Evolutionary conservation across 2,113 vertebrate genomes (phyloP).

Genomic region (Ardeotis arabs): DNA sequence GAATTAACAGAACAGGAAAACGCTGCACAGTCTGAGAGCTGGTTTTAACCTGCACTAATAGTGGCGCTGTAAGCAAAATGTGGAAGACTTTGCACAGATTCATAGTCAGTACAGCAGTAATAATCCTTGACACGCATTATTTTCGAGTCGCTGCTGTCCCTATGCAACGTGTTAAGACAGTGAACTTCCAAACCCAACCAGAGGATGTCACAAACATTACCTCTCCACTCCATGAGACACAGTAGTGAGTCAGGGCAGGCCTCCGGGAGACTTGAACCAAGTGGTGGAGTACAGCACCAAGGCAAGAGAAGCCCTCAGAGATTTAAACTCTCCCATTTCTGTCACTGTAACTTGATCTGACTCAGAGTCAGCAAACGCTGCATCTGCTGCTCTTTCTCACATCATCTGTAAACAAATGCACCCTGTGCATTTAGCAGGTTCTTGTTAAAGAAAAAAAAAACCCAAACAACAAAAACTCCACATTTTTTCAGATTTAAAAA

Average conservation of each 20-base stretch:
- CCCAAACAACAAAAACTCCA: not conserved
- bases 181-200: constrained; percentile 12
- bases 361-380: not conserved
- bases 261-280: constrained; percentile 10
- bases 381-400: not conserved
- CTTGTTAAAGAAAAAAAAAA: not conserved
- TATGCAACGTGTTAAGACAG: constrained; percentile 13
- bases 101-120: constrained; percentile 42
- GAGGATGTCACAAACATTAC: constrained; percentile 55
- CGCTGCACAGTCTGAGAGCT: constrained; percentile 6
- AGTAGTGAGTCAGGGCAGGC: constrained; percentile 1
- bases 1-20: constrained; percentile 29
- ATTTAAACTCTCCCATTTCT: constrained; percentile 19
- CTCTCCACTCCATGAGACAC: not conserved
- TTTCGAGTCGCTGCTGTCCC: constrained; percentile 50
- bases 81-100: constrained; percentile 47
- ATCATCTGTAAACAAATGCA: not conserved
- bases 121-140: constrained; percentile 43
- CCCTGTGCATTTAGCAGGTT: not conserved
- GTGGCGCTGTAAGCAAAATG: not conserved
- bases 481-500: not conserved
- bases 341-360: not conserved
- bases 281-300: not conserved
- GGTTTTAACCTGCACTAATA: constrained; percentile 56
- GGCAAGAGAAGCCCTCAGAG: not conserved